Percentiles rank a stretch among this genome's conserved stretches.
phyloP scores from a whole-genome alignment of 2,113 vertebrate genomes.

The Sander lucioperca region DNA sequence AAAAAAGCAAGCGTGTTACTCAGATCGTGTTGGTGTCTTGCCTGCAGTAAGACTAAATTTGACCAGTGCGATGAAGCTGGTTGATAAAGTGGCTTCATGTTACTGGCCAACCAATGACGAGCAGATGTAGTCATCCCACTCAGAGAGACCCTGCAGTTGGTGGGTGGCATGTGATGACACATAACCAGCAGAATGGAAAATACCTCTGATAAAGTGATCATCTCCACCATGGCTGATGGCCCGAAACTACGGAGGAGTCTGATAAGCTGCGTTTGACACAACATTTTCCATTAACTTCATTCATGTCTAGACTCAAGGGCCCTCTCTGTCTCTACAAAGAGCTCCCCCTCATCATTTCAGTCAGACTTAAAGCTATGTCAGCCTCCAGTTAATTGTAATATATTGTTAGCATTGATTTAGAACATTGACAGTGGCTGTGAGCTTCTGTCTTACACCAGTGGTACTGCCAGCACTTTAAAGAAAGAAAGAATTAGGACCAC shows the following conservation, averaged over 20 bases:
- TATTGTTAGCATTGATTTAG: not conserved
- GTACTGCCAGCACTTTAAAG: not conserved
- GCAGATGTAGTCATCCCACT: constrained; percentile 60
- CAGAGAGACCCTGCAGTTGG: constrained; percentile 70
- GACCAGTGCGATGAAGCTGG: constrained; percentile 43
- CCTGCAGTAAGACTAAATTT: constrained; percentile 52
- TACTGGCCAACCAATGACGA: constrained; percentile 51
- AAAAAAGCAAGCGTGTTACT: not conserved
- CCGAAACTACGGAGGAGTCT: constrained; percentile 52
- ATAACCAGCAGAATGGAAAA: constrained; percentile 79
- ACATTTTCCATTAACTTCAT: constrained; percentile 65
- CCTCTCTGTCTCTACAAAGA: constrained; percentile 62
- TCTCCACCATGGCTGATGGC: constrained; percentile 65
- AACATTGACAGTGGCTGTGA: not conserved
- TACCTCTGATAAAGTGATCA: constrained; percentile 81
- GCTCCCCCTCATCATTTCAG: constrained; percentile 25
- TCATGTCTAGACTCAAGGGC: constrained; percentile 42
- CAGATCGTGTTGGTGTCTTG: constrained; percentile 12
- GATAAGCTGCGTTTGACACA: constrained; percentile 65
- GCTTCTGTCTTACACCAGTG: not conserved
- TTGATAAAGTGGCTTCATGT: constrained; percentile 49
- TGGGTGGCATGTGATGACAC: constrained; percentile 79
- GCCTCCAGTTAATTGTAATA: constrained; percentile 9
- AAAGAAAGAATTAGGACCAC: not conserved
- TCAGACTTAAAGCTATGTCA: constrained; percentile 23